Conservation (phyloP, 2,888 invertebrate genomes). For the Drosophila suboccidentalis region DNA sequence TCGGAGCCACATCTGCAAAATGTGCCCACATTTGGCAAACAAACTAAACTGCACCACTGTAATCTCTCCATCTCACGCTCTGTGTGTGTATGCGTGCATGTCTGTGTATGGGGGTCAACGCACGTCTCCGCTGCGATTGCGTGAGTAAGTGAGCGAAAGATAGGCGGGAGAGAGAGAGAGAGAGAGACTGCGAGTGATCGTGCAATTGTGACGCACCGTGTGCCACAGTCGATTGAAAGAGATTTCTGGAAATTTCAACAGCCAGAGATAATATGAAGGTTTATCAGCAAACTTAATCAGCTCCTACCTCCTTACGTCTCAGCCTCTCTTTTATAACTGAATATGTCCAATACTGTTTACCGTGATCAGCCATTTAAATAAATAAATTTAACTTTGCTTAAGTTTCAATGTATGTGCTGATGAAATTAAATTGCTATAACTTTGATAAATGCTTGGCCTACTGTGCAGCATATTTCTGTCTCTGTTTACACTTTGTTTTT, state of each 20-base stretch:
- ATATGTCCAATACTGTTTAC: constrained; percentile 42
- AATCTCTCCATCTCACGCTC: constrained; percentile 7
- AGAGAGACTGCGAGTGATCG: constrained; percentile 28
- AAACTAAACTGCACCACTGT: constrained; percentile 46
- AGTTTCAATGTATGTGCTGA: not conserved
- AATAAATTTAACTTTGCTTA: constrained; percentile 7
- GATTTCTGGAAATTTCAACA: constrained; percentile 13
- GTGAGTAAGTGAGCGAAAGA: constrained; percentile 6
- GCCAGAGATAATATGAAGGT: not conserved
- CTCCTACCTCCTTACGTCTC: constrained; percentile 34
- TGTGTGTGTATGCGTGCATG: constrained; percentile 3
- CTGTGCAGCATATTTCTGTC: constrained; percentile 46
- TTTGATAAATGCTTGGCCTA: constrained; percentile 28
- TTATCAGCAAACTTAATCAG: not conserved
- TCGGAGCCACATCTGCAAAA: constrained; percentile 24
- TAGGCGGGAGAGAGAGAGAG: constrained; percentile 5
- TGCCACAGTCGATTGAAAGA: constrained; percentile 23
- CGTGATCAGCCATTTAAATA: constrained; percentile 29
- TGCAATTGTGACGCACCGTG: constrained; percentile 53
- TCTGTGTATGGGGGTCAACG: constrained; percentile 60
- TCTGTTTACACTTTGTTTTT: constrained; percentile 53
- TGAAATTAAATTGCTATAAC: constrained; percentile 10
- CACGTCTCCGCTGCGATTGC: constrained; percentile 40
- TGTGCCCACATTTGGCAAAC: constrained; percentile 49
- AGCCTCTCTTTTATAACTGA: constrained; percentile 22